Base-by-base conservation (phyloP, 2,888 invertebrate species). In the Agelastica alni region DNA sequence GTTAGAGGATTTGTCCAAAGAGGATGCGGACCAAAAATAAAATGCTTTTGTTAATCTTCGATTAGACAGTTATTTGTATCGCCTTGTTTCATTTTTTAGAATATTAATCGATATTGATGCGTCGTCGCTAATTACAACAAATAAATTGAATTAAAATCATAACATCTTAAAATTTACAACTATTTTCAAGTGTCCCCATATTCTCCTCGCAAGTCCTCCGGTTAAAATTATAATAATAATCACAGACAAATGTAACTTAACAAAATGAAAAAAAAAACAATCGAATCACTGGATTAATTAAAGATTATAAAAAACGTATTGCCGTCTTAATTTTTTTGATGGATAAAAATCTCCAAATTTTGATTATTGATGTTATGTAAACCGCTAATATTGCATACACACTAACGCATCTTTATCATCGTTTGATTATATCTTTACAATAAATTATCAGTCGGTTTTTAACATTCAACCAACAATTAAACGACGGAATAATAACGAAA, bases 401-500 rank as follows among this genome's bases (percentile, higher is more conserved):
- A 48, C 43, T 51, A 57, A 58, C 54, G 53, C 53, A 59, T 53
- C 48, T 43, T 36, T 36, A 26, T 58, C 3, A 53, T 58, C 55
- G 53, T 62, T 62, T 53, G 49, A 56, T 48, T 53, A 53, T 44
- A 44, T 34, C 12, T 43, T 56, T 48, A 45, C 34, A 42, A 48
- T 51, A 51, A 56, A 54, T 49, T 36, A 58, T 58, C 58, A 53
- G 53, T 55, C 55, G 56, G 53, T 54, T 57, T 57, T 46, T 44
- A 57, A 60, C 54, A 53, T 59, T 62, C 61, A 63, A 62, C 58
- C 62, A 58, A 58, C 39, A 34, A 51, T 58, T 52, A 51, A 57
- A 57, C 31, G 46, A n/a, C 32, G 10, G 31, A 43, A 43, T 37
- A 39, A 10, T 42, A 39, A 45, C 31, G 13, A 45, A 32, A 34